These are phyloP conservation scores for Ceratina calcarata DNA, from an alignment of 1,140 invertebrate genomes.

Conservation along the genomic window DNA sequence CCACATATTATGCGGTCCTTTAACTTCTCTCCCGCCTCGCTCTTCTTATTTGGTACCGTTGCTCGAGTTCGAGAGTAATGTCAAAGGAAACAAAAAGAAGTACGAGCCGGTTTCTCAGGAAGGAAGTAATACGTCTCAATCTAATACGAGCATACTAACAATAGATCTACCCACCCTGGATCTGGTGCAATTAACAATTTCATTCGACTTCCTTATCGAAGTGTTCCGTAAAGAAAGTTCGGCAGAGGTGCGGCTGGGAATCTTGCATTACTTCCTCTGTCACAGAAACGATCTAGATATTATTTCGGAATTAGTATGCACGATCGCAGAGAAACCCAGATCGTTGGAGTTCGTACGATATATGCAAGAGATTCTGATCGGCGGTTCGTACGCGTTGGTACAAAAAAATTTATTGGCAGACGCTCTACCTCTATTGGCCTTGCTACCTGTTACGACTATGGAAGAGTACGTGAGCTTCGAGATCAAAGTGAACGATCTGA, in stretches of 20 bases:
- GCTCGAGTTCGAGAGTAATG: constrained; percentile 66
- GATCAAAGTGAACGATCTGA: constrained; percentile 79
- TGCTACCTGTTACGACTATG: constrained; percentile 87
- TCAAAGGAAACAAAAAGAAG: constrained; percentile 49
- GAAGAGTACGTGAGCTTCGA: constrained; percentile 80
- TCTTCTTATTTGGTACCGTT: constrained; percentile 85
- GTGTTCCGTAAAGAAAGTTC: constrained; percentile 85
- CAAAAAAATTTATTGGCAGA: constrained; percentile 86
- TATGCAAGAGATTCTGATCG: constrained; percentile 89
- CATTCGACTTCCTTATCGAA: constrained; percentile 84
- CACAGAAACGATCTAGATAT: constrained; percentile 87
- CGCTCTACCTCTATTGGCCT: constrained; percentile 83
- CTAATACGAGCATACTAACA: constrained; percentile 69
- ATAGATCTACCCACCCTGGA: constrained; percentile 87
- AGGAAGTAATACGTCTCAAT: constrained; percentile 50
- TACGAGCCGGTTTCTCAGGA: constrained; percentile 46
- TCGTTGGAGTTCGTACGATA: constrained; percentile 82
- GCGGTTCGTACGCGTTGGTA: constrained; percentile 86
- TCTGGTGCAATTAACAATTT: constrained; percentile 84
- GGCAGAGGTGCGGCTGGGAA: constrained; percentile 86
- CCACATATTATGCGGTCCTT: constrained; percentile 85
- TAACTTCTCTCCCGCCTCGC: constrained; percentile 80
- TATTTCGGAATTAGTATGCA: constrained; percentile 83
- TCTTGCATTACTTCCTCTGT: constrained; percentile 89
- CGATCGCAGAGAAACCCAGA: constrained; percentile 80